Conservation (phyloP, 2,113 vertebrate genomes). For the Callochromis pleurospilus region DNA sequence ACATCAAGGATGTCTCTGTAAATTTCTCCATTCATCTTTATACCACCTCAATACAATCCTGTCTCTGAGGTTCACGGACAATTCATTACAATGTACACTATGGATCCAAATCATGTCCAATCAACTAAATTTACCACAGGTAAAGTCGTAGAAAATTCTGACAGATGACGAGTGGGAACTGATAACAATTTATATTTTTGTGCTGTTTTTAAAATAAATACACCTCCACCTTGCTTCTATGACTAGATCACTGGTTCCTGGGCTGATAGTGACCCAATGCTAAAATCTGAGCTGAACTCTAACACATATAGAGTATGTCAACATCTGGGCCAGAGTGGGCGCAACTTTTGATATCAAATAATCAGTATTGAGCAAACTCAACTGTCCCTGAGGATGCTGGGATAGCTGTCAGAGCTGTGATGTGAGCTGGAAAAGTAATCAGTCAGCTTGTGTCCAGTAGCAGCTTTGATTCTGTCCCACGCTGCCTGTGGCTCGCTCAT, state of each 20-base stretch:
- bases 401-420: conserved; percentile 31
- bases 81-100: not conserved
- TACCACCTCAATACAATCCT: not conserved
- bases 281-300: not conserved
- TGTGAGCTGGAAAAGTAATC: conserved; percentile 50
- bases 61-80: not conserved
- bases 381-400: conserved; percentile 19
- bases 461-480: conserved; percentile 39
- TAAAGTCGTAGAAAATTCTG: not conserved
- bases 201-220: not conserved
- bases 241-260: not conserved
- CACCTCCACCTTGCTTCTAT: not conserved
- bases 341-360: conserved; percentile 32
- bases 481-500: not conserved
- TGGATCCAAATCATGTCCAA: not conserved
- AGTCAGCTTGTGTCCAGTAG: conserved; percentile 36
- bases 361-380: conserved; percentile 23
- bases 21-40: not conserved
- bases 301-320: not conserved
- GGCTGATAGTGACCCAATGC: not conserved
- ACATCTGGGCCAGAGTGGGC: not conserved
- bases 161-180: not conserved
- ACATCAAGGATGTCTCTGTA: not conserved
- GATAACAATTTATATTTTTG: not conserved
- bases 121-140: not conserved